Evolutionary conservation across 2,113 vertebrate species (phyloP), one percentile per base, ranked within the genome.

Genomic region (Xiphophorus couchianus): DNA sequence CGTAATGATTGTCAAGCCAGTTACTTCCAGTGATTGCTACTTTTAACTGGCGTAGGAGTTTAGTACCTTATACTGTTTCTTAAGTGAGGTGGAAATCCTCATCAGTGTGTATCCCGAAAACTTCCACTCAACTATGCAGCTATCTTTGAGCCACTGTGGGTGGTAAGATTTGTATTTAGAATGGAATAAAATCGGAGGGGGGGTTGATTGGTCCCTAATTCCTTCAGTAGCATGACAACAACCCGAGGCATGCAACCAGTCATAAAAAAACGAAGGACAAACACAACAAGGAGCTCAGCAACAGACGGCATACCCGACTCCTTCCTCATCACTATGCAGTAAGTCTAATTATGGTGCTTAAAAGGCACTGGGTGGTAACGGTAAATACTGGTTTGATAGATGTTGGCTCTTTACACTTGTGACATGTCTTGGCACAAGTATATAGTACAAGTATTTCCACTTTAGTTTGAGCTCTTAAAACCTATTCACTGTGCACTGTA

Each of bases 1-100:
- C 58, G 78, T 88, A 89, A 87, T 86, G 84, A 85, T 80, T 74
- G 64, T 73, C 51, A 72, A 67, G 70, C 35, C 69, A 77, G 73
- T 85, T 60, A 68, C 64, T 73, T 65, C 76, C 81, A 81, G n/a
- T 69, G 74, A 71, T 77, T 74, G 35, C 63, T 75, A 78, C 73
- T 68, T 83, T 82, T 76, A 73, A 77, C 81, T 72, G 37, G 48
- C 69, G 65, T 77, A 64, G 62, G 65, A 81, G 79, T 70, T 33
- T 30, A 58, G 44, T 71, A 64, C 71, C 61, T 74, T 73, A 33
- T 70, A 61, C 58, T 67, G 72, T 64, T 73, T 84, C 82, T 58
- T 54, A 66, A 33, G 15, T 54, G 27, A 54, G 61, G 63, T 63
- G n/a, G 25, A 73, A 66, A 64, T 58, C 3, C 8, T 27, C 12